Evolutionary conservation across 1,140 invertebrate genomes (phyloP).

Genomic region (Halyomorpha halys): DNA sequence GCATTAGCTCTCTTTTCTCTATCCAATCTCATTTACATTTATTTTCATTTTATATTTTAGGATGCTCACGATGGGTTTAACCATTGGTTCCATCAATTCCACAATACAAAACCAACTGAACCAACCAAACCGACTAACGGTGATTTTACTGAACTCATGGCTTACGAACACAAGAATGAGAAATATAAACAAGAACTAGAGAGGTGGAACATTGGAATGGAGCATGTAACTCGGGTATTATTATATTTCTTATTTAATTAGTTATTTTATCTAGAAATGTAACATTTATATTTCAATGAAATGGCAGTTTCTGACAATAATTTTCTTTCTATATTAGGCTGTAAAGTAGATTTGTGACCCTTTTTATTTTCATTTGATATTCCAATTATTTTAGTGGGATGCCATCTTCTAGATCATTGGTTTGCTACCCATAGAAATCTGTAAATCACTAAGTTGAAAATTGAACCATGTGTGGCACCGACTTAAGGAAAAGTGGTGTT

Average conservation of each 20-base stretch:
- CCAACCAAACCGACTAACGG: slow-evolving; percentile 48
- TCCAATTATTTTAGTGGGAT: too few relatives aligned
- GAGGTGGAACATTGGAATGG: slow-evolving; percentile 60
- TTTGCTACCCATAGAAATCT: too few relatives aligned
- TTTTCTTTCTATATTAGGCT: too few relatives aligned
- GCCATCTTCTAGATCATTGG: too few relatives aligned
- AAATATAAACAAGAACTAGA: slow-evolving; percentile 64
- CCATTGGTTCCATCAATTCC: slow-evolving; percentile 76
- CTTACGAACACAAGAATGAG: slow-evolving; percentile 68
- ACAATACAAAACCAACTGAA: slow-evolving; percentile 59
- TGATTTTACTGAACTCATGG: slow-evolving; percentile 78
- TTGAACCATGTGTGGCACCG: too few relatives aligned
- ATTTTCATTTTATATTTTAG: slow-evolving; percentile 33
- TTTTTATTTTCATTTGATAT: background rate
- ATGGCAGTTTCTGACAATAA: too few relatives aligned
- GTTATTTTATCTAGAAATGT: background rate
- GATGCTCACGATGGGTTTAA: slow-evolving; percentile 77
- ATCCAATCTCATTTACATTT: slow-evolving; percentile 8
- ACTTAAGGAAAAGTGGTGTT: too few relatives aligned
- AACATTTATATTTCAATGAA: background rate
- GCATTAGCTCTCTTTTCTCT: background rate
- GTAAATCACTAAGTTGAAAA: too few relatives aligned
- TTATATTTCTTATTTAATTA: background rate
- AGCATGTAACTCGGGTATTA: slow-evolving; percentile 49
- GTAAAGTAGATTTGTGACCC: too few relatives aligned